These are phyloP conservation scores for Dorcus hopei DNA, from an alignment of 2,888 invertebrate species.

Conservation along the genomic window DNA sequence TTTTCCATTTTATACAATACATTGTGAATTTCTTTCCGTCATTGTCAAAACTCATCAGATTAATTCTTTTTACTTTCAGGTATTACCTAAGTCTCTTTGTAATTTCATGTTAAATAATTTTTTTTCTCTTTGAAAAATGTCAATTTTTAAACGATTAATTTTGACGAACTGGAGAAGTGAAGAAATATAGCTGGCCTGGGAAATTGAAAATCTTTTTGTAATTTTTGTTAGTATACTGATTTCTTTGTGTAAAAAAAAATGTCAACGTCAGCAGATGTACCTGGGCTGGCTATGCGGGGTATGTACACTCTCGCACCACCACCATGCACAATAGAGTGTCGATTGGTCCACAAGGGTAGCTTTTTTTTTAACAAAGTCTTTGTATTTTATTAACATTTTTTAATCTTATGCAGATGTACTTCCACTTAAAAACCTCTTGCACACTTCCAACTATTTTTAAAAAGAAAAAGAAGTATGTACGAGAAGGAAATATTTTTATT, in stretches of 20 bases:
- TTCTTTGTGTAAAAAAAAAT: constrained; percentile 14
- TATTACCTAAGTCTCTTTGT: neutral
- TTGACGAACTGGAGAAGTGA: neutral
- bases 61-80: no score
- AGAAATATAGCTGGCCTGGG: no score
- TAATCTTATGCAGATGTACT: no score
- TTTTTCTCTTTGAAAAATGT: neutral
- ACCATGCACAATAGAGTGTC: constrained; percentile 23
- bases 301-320: constrained; percentile 31
- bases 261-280: constrained; percentile 26
- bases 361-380: neutral
- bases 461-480: neutral
- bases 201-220: neutral
- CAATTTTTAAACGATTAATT: no score
- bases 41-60: no score
- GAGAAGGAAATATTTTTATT: neutral
- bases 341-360: neutral
- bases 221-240: constrained; percentile 7
- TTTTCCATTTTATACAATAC: no score
- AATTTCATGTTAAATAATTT: neutral
- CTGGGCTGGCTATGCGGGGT: constrained; percentile 40
- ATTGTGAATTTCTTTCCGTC: no score
- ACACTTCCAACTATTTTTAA: no score
- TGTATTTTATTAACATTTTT: no score
- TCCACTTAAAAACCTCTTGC: no score